Evolutionary conservation across 2,113 vertebrate species (phyloP), one percentile per base, ranked within the genome.

Genomic region (Tetrax tetrax): DNA sequence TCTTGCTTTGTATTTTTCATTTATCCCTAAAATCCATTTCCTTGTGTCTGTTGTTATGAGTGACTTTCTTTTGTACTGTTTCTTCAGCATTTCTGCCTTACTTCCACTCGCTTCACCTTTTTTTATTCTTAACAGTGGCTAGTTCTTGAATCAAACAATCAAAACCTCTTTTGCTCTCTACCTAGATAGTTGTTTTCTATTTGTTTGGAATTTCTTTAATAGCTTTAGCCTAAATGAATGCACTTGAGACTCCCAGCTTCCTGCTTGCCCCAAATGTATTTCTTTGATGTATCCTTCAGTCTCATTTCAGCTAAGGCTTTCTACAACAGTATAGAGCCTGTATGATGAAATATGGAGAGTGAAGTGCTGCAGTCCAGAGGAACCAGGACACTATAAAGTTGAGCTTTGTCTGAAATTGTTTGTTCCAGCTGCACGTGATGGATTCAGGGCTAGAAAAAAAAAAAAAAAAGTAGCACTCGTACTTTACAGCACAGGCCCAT

Each of bases 401-500:
- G 2, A 24, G 3, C 17, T 50, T 85, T 83, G 45, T 35, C 47
- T 88, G 70, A 50, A 85, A 64, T 10, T 35, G 11, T n/a, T 66
- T 41, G 9, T 87, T 85, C 63, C 10, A 65, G 29, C 23, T 89
- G 37, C 16, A 23, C 0, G 0, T 50, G 22, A 27, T 2, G 0
- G 3, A 27, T 53, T 69, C 31, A 57, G 59, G 14, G 14, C 29
- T 92, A 48, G n/a, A 64, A 53, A 48, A 75, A n/a, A n/a, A n/a
- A n/a, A n/a, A n/a, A n/a, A n/a, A n/a, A n/a, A 31, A 8, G 24
- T 14, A 78, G 6, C 9, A 18, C 17, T 72, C 2, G 0, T 10
- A 12, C 5, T 87, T 63, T 10, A n/a, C 2, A 56, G 12, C 10
- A 16, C 6, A 50, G 41, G 16, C 14, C 4, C 9, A 6, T 4